These are phyloP conservation scores for Gymnopithys bicolor DNA, from an alignment of 2,797 vertebrate genomes.

Conservation along the genomic window DNA sequence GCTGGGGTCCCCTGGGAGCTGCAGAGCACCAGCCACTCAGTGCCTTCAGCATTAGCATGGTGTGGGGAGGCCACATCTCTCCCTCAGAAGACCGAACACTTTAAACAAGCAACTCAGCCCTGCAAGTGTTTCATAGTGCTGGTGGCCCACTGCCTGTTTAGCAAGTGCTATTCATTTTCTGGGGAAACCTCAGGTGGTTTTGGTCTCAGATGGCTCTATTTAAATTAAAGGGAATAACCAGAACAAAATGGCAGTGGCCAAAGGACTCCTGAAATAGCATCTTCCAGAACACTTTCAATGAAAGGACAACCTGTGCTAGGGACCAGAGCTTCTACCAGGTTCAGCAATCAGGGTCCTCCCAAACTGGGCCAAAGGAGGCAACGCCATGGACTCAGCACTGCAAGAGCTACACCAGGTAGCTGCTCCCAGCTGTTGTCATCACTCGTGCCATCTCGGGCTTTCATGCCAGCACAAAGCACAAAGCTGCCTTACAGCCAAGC, in stretches of 20 bases:
- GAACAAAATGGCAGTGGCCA: not conserved
- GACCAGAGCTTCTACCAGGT: not conserved
- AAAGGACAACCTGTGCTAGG: not conserved
- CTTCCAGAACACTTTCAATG: not conserved
- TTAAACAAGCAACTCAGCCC: not conserved
- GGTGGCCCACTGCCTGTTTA: not conserved
- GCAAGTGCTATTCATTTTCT: not conserved
- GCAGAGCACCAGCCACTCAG: not conserved
- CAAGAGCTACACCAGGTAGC: accelerated
- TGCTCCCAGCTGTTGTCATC: not conserved
- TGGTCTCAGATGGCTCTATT: not conserved
- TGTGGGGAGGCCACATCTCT: not conserved
- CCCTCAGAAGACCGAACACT: not conserved
- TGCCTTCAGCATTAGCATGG: accelerated
- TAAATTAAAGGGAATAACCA: not conserved
- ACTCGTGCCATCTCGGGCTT: not conserved
- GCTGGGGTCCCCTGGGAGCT: not conserved
- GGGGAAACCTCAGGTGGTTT: not conserved
- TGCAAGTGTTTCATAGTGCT: not conserved
- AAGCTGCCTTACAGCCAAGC: not conserved
- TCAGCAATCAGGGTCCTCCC: not conserved
- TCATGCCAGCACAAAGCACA: accelerated
- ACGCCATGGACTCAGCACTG: accelerated
- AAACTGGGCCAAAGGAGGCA: not conserved
- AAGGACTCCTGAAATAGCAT: not conserved